Evolutionary conservation across 2,888 invertebrate genomes (phyloP), one percentile per base, ranked within the genome.

Genomic region (Orchesella flavescens): DNA sequence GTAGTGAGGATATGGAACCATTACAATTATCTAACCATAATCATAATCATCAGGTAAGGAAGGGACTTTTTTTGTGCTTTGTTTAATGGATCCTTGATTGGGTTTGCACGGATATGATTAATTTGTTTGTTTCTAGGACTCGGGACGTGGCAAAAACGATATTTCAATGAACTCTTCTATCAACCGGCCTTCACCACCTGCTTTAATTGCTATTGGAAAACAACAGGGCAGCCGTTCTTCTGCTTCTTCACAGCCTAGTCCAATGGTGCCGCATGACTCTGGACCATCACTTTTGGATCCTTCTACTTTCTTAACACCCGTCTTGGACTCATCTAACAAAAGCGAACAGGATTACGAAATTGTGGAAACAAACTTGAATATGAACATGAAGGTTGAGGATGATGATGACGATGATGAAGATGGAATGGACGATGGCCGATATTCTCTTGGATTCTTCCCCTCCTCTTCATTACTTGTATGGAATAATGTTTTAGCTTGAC

Each of bases 391-490:
- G 71, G 87, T 87, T 34, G 88, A 87, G 46, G 88, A 88, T 43
- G 88, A 88, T 53, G 88, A 88, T 69, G 88, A 87, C 69, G 88
- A 88, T 57, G 88, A 87, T 57, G 88, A 88, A 21, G 88, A 88
- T 63, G 87, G 86, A 63, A 84, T 84, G 73, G 84, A 86, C 59
- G 88, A 88, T 59, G 83, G 85, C n/a, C 84, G 84, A 61, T 87
- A 87, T 82, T 82, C 85, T 71, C 85, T 88, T 82, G 88, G 87
- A 21, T 87, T 86, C 79, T 87, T 87, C 68, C 86, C 86, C 77
- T 83, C 87, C 61, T 74, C 86, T 75, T 87, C 88, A 34, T 83
- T 88, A 77, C 78, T 88, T 85, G 88, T 87, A 84, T 78, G 76
- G 21, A 34, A 55, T 76, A 7, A 15, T 68, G 13, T 19, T 44